Evolutionary conservation across 2,113 vertebrate species (phyloP).

Genomic region (Colius striatus): DNA sequence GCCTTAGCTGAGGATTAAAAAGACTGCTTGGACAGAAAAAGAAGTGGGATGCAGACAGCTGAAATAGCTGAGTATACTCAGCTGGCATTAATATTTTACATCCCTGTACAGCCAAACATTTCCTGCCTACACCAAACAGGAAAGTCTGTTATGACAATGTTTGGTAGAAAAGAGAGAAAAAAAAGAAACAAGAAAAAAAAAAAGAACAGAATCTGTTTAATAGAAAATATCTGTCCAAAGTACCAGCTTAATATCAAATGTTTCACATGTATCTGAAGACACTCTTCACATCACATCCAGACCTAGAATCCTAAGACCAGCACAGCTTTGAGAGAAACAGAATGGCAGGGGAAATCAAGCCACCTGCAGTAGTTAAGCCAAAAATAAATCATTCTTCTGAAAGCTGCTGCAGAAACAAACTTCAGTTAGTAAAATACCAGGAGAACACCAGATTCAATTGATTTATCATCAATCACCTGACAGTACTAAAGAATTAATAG

Average conservation of each 20-base stretch:
- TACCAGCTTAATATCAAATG: background rate
- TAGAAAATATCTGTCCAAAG: background rate
- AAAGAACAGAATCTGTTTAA: background rate
- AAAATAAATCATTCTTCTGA: background rate
- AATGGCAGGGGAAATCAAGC: background rate
- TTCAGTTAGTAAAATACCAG: background rate
- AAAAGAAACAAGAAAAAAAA: background rate
- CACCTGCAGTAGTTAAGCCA: background rate
- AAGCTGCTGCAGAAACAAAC: background rate
- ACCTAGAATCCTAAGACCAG: background rate
- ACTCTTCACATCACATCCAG: background rate
- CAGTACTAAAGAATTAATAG: background rate
- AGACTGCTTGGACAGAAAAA: background rate
- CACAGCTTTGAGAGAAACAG: background rate
- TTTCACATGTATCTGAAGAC: background rate
- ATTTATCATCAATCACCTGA: background rate
- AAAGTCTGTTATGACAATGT: background rate
- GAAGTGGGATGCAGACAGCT: background rate
- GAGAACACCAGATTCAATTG: background rate
- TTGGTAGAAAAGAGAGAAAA: background rate
- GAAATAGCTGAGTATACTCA: slow-evolving; percentile 10
- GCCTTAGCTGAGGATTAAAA: background rate
- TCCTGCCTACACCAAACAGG: background rate
- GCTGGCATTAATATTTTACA: slow-evolving; percentile 43
- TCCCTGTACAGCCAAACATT: slow-evolving; percentile 4